A percentile compares a stretch with the other conserved stretches of the same genome.
Evolutionary conservation across 2,888 invertebrate genomes (phyloP).

Genomic region (Anarsia innoxiella): DNA sequence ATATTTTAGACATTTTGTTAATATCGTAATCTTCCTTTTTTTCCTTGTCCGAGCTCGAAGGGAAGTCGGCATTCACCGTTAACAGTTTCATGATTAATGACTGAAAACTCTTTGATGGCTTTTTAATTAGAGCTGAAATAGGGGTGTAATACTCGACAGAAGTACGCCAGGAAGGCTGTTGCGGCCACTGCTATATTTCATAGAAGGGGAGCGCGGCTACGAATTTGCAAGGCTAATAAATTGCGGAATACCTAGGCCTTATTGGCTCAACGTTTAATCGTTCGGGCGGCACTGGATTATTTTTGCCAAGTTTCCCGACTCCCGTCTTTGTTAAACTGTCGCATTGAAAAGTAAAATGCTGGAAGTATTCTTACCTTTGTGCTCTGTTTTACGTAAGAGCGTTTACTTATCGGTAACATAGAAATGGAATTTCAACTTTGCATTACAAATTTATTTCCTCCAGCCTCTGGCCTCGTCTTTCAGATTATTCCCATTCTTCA

Average conservation of each 20-base stretch:
- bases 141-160: constrained; percentile 64
- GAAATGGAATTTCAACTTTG: constrained; percentile 72
- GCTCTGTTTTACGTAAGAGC: constrained; percentile 43
- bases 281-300: constrained; percentile 55
- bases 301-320: constrained; percentile 41
- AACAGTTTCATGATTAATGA: constrained; percentile 76
- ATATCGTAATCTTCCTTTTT: constrained; percentile 68
- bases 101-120: constrained; percentile 76
- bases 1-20: constrained; percentile 69
- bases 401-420: constrained; percentile 68
- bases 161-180: constrained; percentile 48
- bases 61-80: constrained; percentile 69
- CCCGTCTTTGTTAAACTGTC: constrained; percentile 40
- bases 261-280: constrained; percentile 67
- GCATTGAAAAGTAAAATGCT: constrained; percentile 53
- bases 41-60: constrained; percentile 47
- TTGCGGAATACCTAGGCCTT: constrained; percentile 71
- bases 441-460: constrained; percentile 72
- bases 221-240: constrained; percentile 75
- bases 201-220: constrained; percentile 55
- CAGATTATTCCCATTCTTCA: constrained; percentile 66
- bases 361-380: constrained; percentile 61
- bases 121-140: constrained; percentile 76
- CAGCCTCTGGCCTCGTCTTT: constrained; percentile 50
- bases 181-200: constrained; percentile 68